Percentiles rank a stretch among this genome's conserved stretches.
Evolutionary conservation across 2,113 vertebrate genomes (phyloP).

Genomic region (Psophia crepitans): DNA sequence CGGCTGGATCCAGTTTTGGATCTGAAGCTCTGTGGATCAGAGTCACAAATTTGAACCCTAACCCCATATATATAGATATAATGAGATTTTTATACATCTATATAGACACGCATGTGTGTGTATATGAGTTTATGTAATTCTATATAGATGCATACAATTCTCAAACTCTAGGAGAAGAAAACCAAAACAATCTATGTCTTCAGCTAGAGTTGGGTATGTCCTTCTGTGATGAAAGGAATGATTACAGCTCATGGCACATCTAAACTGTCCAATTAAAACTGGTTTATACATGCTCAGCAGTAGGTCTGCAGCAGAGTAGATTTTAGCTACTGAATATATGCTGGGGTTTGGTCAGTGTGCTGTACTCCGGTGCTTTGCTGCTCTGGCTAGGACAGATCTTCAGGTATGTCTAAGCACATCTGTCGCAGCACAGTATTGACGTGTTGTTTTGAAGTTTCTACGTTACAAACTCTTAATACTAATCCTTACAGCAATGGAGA

Average conservation of each 20-base stretch:
- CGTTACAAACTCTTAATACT: not conserved
- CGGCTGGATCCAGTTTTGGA: not conserved
- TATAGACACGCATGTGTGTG: not conserved
- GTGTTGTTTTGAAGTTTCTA: not conserved
- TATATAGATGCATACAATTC: not conserved
- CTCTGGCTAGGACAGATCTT: not conserved
- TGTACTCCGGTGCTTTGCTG: not conserved
- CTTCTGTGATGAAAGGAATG: not conserved
- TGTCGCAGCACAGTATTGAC: not conserved
- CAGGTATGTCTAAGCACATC: not conserved
- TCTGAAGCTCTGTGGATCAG: not conserved
- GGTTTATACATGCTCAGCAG: not conserved
- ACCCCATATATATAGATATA: not conserved
- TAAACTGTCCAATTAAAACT: not conserved
- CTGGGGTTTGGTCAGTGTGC: not conserved
- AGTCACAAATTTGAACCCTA: not conserved
- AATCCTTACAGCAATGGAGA: not conserved
- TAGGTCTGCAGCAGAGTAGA: not conserved
- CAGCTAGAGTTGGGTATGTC: not conserved
- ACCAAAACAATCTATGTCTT: not conserved
- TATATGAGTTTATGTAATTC: not conserved
- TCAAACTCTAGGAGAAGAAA: not conserved
- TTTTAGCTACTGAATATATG: not conserved
- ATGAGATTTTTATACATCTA: too few relatives aligned
- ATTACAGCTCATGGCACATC: not conserved